Evolutionary conservation across 2,888 invertebrate species (phyloP).

Genomic region (Miltochrista miniata): DNA sequence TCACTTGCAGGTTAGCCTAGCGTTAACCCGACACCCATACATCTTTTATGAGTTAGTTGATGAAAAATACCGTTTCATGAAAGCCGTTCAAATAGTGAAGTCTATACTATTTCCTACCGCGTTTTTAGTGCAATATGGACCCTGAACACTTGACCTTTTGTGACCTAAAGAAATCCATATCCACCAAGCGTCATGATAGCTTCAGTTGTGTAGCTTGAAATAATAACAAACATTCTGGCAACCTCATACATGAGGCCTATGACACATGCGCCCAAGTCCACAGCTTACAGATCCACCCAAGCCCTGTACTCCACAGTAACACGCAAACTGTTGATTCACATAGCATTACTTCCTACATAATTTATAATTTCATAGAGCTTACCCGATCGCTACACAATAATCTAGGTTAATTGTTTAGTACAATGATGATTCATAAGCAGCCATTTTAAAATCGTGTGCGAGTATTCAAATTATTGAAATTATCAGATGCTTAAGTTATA

Average conservation of each 20-base stretch:
- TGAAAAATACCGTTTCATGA: too few relatives aligned
- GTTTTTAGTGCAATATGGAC: too few relatives aligned
- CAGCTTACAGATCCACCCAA: slow-evolving; percentile 3
- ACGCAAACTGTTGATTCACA: slow-evolving; percentile 64
- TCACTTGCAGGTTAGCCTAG: too few relatives aligned
- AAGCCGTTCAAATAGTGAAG: too few relatives aligned
- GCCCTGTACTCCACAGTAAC: slow-evolving; percentile 25
- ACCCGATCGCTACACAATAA: slow-evolving; percentile 43
- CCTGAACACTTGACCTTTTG: too few relatives aligned
- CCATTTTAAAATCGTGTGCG: slow-evolving; percentile 34
- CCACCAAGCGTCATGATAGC: too few relatives aligned
- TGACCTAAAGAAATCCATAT: too few relatives aligned
- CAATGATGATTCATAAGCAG: slow-evolving; percentile 49
- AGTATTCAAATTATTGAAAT: slow-evolving; percentile 17
- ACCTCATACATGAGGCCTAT: too few relatives aligned
- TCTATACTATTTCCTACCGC: too few relatives aligned
- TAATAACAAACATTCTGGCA: too few relatives aligned
- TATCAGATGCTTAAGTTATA: background rate
- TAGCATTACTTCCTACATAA: slow-evolving; percentile 67
- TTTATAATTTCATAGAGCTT: slow-evolving; percentile 72
- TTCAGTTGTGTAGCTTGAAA: too few relatives aligned
- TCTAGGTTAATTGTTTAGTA: slow-evolving; percentile 65
- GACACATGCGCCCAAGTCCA: slow-evolving; percentile 9
- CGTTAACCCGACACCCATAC: too few relatives aligned
- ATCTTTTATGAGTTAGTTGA: background rate